Conservation (phyloP, 2,888 invertebrate species). For the Chrysina gloriosa region DNA sequence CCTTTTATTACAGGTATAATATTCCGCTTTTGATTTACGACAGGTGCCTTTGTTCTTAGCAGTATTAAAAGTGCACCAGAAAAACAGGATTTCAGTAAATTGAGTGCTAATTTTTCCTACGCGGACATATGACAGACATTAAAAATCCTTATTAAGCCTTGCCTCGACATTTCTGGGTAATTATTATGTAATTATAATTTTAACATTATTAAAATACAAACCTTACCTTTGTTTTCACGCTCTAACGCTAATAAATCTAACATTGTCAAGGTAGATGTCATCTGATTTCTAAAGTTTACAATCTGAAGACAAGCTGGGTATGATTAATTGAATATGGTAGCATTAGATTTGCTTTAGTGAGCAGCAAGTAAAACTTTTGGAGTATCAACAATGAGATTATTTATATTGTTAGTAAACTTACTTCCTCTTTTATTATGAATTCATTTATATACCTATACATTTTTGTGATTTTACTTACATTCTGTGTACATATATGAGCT, state of each 20-base stretch:
- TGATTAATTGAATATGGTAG: slow-evolving; percentile 31
- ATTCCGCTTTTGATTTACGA: not conserved
- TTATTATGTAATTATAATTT: too few species aligned
- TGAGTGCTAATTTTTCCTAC: not conserved
- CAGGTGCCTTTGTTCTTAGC: not conserved
- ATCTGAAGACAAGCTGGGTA: slow-evolving; percentile 1
- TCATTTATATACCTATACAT: too few species aligned
- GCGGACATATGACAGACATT: not conserved
- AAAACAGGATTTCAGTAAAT: slow-evolving; percentile 1
- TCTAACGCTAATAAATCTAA: too few species aligned
- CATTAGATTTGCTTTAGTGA: slow-evolving; percentile 16
- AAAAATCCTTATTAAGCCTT: too few species aligned
- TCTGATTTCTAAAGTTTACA: slow-evolving; percentile 18
- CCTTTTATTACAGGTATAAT: slow-evolving; percentile 1
- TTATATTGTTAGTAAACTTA: not conserved
- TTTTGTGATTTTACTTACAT: too few species aligned
- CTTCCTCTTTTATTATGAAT: too few species aligned
- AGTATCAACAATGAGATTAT: slow-evolving; percentile 11
- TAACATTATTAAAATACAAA: not conserved
- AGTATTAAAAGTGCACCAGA: not conserved
- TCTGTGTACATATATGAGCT: too few species aligned
- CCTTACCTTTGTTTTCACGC: too few species aligned
- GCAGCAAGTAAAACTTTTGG: slow-evolving; percentile 11
- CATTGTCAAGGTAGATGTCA: too few species aligned
- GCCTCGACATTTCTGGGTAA: too few species aligned